Percentiles rank a stretch among this genome's conserved stretches.
phyloP scores from a whole-genome alignment of 2,113 vertebrate species.

The Collichthys lucidus region DNA sequence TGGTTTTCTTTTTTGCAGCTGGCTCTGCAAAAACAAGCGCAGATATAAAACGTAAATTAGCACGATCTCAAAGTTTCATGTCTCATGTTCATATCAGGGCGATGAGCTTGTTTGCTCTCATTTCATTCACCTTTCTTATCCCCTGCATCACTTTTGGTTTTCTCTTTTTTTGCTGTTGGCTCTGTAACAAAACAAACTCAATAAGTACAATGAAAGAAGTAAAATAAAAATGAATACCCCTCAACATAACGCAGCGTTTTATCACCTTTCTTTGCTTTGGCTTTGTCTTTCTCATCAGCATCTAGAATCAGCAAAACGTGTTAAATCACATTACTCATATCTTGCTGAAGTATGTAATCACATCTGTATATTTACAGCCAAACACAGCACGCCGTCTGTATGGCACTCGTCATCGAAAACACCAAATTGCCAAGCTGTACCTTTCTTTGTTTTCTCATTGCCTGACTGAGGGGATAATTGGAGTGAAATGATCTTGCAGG shows the following conservation, averaged over 20 bases:
- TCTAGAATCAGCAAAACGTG: constrained; percentile 19
- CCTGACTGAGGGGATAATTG: constrained; percentile 53
- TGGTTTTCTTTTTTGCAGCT: constrained; percentile 37
- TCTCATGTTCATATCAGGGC: neutral
- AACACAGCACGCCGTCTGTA: neutral
- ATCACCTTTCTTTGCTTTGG: constrained; percentile 60
- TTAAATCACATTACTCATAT: neutral
- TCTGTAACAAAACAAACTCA: constrained; percentile 31
- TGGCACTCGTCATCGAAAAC: neutral
- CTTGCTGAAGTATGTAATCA: neutral
- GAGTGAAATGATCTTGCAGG: constrained; percentile 12
- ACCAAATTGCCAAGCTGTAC: constrained; percentile 19
- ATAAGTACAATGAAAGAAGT: neutral
- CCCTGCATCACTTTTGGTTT: constrained; percentile 28
- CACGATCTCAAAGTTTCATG: neutral
- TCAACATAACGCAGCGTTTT: neutral
- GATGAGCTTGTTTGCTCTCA: neutral
- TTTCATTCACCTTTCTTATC: constrained; percentile 64
- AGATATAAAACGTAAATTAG: neutral
- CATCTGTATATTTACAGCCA: constrained; percentile 7
- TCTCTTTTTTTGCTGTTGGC: constrained; percentile 42
- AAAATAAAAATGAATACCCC: neutral
- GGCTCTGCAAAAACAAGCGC: constrained; percentile 34
- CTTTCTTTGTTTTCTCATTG: constrained; percentile 63
- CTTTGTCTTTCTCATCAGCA: constrained; percentile 48